Evolutionary conservation across 2,888 invertebrate genomes (phyloP), one percentile per base, ranked within the genome.

Genomic region (Sympetrum striolatum): DNA sequence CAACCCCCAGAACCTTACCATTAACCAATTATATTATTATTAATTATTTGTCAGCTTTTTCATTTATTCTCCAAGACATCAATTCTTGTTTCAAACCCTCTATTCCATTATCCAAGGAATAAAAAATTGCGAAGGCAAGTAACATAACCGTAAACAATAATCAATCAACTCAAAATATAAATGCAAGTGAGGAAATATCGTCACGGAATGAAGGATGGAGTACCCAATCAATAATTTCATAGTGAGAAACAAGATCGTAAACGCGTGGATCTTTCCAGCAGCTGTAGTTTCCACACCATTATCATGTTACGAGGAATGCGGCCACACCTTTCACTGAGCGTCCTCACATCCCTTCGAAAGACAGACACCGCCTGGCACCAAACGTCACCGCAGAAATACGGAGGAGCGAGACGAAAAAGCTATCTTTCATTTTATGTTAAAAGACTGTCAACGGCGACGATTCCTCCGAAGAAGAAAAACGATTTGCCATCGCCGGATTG

Each of bases 291-390:
- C 25, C 73, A 31, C 25, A 73, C 73, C 73, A 73, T 73, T 31
- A 31, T 73, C 73, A 31, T 53, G 53, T 53, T 53, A 53, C 53
- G 18, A 18, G 73, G 25, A 73, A 53, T 53, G 53, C 53, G 73
- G 73, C 73, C 73, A 73, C 73, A 73, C 73, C 31, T 31, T 73
- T 31, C 25, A 25, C 64, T 64, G 25, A 64, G 8, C n/a, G 25
- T 5, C 35, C 81, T 39, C 39, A 18, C 81, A n/a, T 48, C 53
- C 53, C 53, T 48, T 0, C 25, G 2, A 31, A 22, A 25, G 44
- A 60, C 60, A 60, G 60, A 60, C 86, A 86, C 86, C 12, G 86
- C 58, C 5, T 86, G 37, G 86, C 64, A 60, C 86, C 60, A 64
- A 37, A 35, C 37, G 64, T 37, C 86, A 31, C 58, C 58, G 18